A percentile compares a stretch with the other conserved stretches of the same genome.
Evolutionary conservation across 2,888 invertebrate genomes (phyloP).

Genomic region (Pinctada fucata): DNA sequence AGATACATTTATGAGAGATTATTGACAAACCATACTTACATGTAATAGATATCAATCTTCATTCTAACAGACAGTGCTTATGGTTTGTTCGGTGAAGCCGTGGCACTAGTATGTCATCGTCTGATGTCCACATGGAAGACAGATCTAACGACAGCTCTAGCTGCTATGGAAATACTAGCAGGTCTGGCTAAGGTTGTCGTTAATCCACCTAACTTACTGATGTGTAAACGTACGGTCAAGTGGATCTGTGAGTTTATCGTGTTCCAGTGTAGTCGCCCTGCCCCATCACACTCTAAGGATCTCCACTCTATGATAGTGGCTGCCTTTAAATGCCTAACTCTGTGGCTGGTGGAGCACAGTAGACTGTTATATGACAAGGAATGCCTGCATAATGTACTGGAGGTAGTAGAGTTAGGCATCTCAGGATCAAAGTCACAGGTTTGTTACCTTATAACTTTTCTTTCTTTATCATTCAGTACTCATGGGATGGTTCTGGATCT

Average conservation of each 20-base stretch:
- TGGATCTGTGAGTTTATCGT: conserved; percentile 99
- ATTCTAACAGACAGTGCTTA: conserved; percentile 85
- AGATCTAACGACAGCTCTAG: conserved; percentile 94
- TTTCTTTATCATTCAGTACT: background rate
- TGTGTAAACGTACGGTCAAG: conserved; percentile 83
- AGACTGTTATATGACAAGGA: conserved; percentile 93
- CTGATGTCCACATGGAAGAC: conserved; percentile 97
- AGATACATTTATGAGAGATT: no score
- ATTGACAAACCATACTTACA: no score
- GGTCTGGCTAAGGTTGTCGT: conserved; percentile 86
- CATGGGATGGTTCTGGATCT: background rate
- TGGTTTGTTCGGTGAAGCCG: conserved; percentile 93
- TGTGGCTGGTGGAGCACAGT: conserved; percentile 95
- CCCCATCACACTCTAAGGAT: conserved; percentile 92
- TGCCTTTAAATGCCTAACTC: conserved; percentile 80
- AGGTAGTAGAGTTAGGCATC: conserved; percentile 97
- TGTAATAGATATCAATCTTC: no score
- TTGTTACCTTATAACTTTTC: conserved; percentile 28
- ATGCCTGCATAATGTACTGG: conserved; percentile 93
- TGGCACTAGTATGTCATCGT: conserved; percentile 95
- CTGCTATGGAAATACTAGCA: conserved; percentile 93
- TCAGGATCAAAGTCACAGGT: conserved; percentile 91
- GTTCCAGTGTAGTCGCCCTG: conserved; percentile 92
- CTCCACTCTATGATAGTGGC: conserved; percentile 93
- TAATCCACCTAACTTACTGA: conserved; percentile 68